Percentiles rank a stretch among this genome's conserved stretches.
These are phyloP conservation scores for Ornithoptera priamus DNA, from an alignment of 2,888 invertebrate genomes.

Conservation along the genomic window DNA sequence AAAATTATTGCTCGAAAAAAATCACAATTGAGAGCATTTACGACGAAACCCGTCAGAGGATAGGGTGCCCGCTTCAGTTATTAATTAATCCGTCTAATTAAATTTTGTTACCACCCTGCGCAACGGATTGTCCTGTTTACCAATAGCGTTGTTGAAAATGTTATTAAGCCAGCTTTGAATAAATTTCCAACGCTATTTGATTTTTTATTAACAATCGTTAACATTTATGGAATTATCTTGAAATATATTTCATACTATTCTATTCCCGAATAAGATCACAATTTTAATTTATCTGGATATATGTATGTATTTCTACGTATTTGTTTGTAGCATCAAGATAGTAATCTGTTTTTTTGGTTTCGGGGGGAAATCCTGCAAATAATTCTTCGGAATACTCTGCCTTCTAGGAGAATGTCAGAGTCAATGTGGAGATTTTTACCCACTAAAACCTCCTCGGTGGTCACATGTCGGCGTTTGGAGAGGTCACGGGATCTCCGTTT, in stretches of 20 bases:
- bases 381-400: no score
- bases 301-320: no score
- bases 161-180: conserved; percentile 8
- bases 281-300: neutral
- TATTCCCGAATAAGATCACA: neutral
- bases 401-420: no score
- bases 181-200: conserved; percentile 5
- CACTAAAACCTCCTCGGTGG: no score
- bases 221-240: neutral
- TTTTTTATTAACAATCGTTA: conserved; percentile 4
- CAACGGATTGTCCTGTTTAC: conserved; percentile 28
- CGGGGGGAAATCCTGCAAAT: no score
- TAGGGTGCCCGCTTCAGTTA: conserved; percentile 40
- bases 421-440: no score
- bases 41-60: conserved; percentile 40
- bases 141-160: conserved; percentile 25
- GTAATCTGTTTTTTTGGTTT: no score
- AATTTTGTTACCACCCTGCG: conserved; percentile 44
- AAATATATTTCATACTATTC: conserved; percentile 1
- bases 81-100: conserved; percentile 58
- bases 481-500: no score
- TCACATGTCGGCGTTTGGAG: no score
- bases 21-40: conserved; percentile 53
- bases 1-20: conserved; percentile 29
- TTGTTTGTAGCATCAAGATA: no score